Evolutionary conservation across 2,797 vertebrate species (phyloP), one percentile per base, ranked within the genome.

Genomic region (Limosa lapponica): DNA sequence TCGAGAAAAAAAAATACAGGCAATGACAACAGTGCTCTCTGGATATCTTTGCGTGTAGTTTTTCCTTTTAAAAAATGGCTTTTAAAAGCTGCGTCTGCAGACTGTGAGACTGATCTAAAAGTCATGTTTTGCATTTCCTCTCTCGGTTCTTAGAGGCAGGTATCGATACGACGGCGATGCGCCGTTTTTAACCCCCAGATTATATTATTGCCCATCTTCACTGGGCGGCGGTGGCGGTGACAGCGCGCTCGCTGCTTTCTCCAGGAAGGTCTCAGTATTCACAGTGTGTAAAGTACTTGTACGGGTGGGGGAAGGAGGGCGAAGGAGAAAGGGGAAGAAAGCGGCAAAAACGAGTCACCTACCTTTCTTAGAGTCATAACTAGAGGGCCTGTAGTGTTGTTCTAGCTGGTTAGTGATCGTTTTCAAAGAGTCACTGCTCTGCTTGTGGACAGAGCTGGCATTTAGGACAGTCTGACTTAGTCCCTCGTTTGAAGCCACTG

Each of bases 341-440:
- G 61, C 0, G 8, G 44, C 34, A 83, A 83, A 91, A 86, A 1
- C 52, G 37, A 88, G 52, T 49, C 79, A 98, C 99, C 98, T 99
- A 99, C 99, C 99, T 99, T 99, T 99, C 98, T 99, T 99, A 83
- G 99, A 98, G 93, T 99, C 99, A 96, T 99, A 98, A 97, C 98
- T 97, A 93, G 98, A 97, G 94, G 98, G 71, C 97, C 99, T 99
- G 99, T 99, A 99, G 97, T 99, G 99, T 37, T 98, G 98, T 67
- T 99, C 99, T 93, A 98, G 98, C 84, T 99, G 99, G 97, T 98
- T 98, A 37, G 98, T 96, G 96, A 98, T 98, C 81, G 96, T 98
- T 98, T 99, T 99, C 97, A 99, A 98, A 52, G 99, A 98, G 98
- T 99, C 99, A 93, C 98, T 98, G 94, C 98, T 98, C 90, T 98